Percentiles rank a stretch among this genome's conserved stretches.
phyloP scores from a whole-genome alignment of 2,797 vertebrate species.

The Corythornis leucogaster region DNA sequence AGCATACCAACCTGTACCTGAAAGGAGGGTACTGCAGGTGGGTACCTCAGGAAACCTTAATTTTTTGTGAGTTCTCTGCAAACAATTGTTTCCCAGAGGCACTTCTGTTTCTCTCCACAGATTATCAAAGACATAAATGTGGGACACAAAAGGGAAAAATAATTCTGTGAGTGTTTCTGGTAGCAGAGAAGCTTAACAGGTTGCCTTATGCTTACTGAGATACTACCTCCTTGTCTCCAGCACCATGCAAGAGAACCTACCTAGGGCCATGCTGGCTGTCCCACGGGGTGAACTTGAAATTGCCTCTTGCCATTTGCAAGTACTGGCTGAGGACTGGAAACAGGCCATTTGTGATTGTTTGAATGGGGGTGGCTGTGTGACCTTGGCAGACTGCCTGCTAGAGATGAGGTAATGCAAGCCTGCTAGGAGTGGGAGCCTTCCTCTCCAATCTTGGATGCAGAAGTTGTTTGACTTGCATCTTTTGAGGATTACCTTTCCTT shows the following conservation, averaged over 20 bases:
- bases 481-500: background rate
- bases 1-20: background rate
- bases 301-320: background rate
- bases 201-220: background rate
- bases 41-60: background rate
- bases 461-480: background rate
- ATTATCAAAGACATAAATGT: background rate
- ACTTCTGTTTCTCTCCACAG: background rate
- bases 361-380: background rate
- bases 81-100: background rate
- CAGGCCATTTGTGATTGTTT: fast-evolving
- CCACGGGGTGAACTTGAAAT: background rate
- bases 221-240: background rate
- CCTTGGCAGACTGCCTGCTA: fast-evolving
- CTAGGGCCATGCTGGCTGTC: background rate
- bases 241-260: background rate
- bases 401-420: background rate
- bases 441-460: background rate
- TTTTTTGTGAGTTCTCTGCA: background rate
- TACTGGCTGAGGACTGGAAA: background rate
- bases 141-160: background rate
- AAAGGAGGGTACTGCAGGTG: background rate
- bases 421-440: background rate
- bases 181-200: background rate
- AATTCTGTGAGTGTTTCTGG: background rate